Evolutionary conservation across 1,140 invertebrate genomes (phyloP).

Genomic region (Matsumurasca onukii): DNA sequence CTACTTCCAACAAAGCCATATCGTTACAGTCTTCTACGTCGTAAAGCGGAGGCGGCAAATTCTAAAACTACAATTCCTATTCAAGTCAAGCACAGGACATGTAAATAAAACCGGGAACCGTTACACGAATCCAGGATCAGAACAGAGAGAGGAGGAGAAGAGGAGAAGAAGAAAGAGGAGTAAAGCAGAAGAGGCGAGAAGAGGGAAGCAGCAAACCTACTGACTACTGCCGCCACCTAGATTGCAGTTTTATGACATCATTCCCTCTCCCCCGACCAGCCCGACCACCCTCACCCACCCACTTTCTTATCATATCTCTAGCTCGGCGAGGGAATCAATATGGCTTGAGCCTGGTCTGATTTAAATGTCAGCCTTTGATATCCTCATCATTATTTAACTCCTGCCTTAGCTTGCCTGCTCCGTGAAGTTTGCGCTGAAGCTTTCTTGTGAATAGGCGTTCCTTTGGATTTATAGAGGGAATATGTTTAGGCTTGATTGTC

Average conservation of each 20-base stretch:
- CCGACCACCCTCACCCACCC: conserved; percentile 3
- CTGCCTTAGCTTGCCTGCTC: neutral
- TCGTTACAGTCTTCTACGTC: too few species aligned
- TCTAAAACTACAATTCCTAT: conserved; percentile 21
- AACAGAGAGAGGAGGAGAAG: neutral
- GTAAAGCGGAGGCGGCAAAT: too few species aligned
- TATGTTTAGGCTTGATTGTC: too few species aligned
- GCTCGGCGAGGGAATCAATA: conserved; percentile 22
- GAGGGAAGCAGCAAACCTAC: neutral
- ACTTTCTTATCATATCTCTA: conserved; percentile 23
- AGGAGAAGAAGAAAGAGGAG: neutral
- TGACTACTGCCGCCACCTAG: conserved; percentile 20
- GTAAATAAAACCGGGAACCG: conserved; percentile 21
- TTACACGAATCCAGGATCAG: conserved; percentile 12
- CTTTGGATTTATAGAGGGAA: too few species aligned
- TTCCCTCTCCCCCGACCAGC: too few species aligned
- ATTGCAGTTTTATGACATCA: conserved; percentile 25
- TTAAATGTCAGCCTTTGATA: conserved; percentile 24
- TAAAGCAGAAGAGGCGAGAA: neutral
- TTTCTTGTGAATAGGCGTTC: too few species aligned
- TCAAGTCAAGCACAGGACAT: conserved; percentile 15
- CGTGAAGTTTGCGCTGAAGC: too few species aligned
- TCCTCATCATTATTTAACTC: conserved; percentile 21
- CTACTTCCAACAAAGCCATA: too few species aligned
- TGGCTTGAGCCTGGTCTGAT: conserved; percentile 22